phyloP scores from a whole-genome alignment of 2,113 vertebrate species.

The Phalacrocorax pelagicus region DNA sequence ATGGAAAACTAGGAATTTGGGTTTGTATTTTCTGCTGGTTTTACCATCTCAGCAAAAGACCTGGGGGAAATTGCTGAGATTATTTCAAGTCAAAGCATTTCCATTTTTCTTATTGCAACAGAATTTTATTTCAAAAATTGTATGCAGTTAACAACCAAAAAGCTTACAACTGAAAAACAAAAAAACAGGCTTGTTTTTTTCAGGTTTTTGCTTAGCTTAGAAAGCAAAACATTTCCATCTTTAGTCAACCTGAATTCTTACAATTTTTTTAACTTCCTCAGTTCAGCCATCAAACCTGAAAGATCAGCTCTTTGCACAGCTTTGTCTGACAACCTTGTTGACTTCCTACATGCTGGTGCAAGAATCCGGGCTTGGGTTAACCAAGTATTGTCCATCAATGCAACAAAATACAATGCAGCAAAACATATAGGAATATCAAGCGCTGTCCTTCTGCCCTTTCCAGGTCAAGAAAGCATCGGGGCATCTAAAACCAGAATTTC shows the following conservation, averaged over 20 bases:
- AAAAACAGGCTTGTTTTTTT: background rate
- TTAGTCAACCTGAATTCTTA: background rate
- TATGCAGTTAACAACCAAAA: background rate
- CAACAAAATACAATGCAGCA: background rate
- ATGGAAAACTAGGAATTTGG: background rate
- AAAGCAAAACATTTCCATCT: constrained; percentile 5
- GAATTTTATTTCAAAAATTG: constrained; percentile 28
- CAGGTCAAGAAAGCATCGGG: background rate
- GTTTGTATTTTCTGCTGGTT: background rate
- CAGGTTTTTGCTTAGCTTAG: background rate
- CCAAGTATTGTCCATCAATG: background rate
- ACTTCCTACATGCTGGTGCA: background rate
- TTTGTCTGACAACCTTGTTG: background rate
- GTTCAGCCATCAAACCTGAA: background rate
- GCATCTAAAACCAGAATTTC: constrained; percentile 25
- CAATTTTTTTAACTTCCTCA: background rate
- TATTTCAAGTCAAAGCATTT: constrained; percentile 2
- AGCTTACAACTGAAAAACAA: background rate
- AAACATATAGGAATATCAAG: background rate
- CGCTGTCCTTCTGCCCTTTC: background rate
- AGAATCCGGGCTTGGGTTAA: background rate
- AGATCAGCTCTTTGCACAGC: background rate
- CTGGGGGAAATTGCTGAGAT: constrained; percentile 17
- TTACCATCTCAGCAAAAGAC: background rate
- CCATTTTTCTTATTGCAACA: constrained; percentile 13